Conservation (phyloP, 37 sponge, comb jelly and placozoan species). For the Spongilla lacustris region DNA sequence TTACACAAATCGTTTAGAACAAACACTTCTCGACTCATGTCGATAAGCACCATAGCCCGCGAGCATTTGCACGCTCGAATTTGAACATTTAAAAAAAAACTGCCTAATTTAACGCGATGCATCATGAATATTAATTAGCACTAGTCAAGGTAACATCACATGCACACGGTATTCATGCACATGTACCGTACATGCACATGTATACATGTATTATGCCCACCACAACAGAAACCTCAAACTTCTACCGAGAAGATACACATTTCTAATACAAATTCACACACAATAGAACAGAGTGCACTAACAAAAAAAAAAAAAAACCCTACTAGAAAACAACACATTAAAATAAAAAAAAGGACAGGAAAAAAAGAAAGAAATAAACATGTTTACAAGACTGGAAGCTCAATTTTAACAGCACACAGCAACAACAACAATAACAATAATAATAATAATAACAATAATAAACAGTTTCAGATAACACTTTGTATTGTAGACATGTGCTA, state of each 20-base stretch:
- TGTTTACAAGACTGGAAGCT: not conserved
- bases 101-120: too few relatives aligned
- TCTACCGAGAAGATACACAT: not conserved
- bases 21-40: too few relatives aligned
- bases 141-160: too few relatives aligned
- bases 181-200: too few relatives aligned
- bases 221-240: too few relatives aligned
- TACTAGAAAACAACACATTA: not conserved
- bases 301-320: not conserved
- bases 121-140: too few relatives aligned
- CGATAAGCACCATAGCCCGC: too few relatives aligned
- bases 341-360: not conserved
- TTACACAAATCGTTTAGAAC: too few relatives aligned
- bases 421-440: not conserved
- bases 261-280: constrained; percentile 1
- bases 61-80: too few relatives aligned
- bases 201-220: too few relatives aligned
- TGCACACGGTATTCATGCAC: too few relatives aligned
- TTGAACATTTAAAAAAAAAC: too few relatives aligned
- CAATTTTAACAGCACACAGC: not conserved
- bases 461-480: not conserved
- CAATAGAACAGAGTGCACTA: not conserved
- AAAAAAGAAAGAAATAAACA: not conserved
- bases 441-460: not conserved
- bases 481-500: not conserved